Base-by-base conservation (phyloP, 2,797 vertebrate species). In the Erethizon dorsatum region DNA sequence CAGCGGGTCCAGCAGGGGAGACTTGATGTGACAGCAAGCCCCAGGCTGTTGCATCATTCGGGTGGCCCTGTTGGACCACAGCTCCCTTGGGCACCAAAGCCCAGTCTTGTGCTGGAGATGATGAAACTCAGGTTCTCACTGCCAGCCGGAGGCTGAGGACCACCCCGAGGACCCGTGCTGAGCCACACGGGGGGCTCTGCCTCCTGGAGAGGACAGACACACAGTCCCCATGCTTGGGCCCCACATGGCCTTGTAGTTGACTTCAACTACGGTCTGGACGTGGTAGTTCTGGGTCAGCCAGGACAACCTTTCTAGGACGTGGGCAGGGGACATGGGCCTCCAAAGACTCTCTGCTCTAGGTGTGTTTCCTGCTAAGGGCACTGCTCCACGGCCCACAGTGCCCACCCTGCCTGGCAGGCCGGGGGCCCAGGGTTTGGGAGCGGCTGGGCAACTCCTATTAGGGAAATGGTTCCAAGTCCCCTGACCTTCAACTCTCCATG, bases 391-490 rank as follows among this genome's bases (percentile, higher is more conserved):
- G 61, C 3, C 4, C 0, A 1, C 1, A 47, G 63, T 3, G 2
- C 54, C 61, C 52, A 28, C 6, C 15, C 5, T 0, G 0, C 45
- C 59, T 22, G 45, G 91, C 83, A 45, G 92, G 78, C 26, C 28
- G 28, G 6, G 15, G 50, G 1, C n/a, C 18, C 0, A 1, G 57
- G 24, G 45, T 31, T 17, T 1, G 26, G 56, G 24, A 17, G 50
- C 5, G 0, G 56, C 57, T 0, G 1, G 0, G 28, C 11, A 22
- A 22, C 9, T 63, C 18, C 22, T 0, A 0, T 1, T 1, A 31
- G 2, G 2, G 24, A 2, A 33, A 33, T 17, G 18, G 75, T 0
- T 22, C 17, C 10, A 1, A 0, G 4, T 11, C n/a, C 61, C 14
- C 83, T 17, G 6, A 80, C 56, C n/a, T 33, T n/a, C 6, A 12